phyloP scores from a whole-genome alignment of 2,888 invertebrate genomes.

The Aspidapion aeneum region DNA sequence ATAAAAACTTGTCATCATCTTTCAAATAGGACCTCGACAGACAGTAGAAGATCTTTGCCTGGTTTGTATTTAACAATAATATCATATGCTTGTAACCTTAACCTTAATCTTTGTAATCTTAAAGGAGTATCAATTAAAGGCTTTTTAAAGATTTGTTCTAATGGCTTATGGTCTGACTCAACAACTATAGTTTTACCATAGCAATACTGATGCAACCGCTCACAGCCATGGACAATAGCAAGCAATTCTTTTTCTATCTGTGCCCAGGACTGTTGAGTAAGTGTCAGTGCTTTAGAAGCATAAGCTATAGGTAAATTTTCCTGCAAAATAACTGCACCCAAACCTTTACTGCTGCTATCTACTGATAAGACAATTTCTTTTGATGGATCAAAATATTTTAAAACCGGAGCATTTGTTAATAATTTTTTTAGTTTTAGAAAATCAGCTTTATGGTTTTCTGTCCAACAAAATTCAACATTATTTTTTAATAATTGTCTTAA shows the following conservation, averaged over 20 bases:
- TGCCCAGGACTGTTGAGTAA: conserved; percentile 27
- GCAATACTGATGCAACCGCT: conserved; percentile 17
- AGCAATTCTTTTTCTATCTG: conserved; percentile 32
- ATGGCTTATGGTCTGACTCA: conserved; percentile 14
- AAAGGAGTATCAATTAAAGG: neutral
- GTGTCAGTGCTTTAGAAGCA: conserved; percentile 29
- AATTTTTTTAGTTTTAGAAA: conserved; percentile 6
- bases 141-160: neutral
- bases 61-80: neutral
- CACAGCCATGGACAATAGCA: conserved; percentile 20
- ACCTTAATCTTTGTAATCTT: neutral
- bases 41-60: neutral
- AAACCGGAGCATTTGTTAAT: conserved; percentile 4
- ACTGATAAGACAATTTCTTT: conserved; percentile 20
- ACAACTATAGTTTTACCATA: conserved; percentile 26
- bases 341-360: conserved; percentile 22
- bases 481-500: conserved; percentile 19
- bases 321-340: conserved; percentile 31
- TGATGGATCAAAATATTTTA: conserved; percentile 12
- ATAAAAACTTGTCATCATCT: neutral
- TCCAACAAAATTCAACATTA: conserved; percentile 12
- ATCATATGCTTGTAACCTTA: neutral
- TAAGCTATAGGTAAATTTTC: conserved; percentile 30
- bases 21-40: neutral
- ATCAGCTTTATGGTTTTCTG: conserved; percentile 1